These are phyloP conservation scores for Leptobrachium leishanense DNA, from an alignment of 2,113 vertebrate genomes.

Conservation along the genomic window DNA sequence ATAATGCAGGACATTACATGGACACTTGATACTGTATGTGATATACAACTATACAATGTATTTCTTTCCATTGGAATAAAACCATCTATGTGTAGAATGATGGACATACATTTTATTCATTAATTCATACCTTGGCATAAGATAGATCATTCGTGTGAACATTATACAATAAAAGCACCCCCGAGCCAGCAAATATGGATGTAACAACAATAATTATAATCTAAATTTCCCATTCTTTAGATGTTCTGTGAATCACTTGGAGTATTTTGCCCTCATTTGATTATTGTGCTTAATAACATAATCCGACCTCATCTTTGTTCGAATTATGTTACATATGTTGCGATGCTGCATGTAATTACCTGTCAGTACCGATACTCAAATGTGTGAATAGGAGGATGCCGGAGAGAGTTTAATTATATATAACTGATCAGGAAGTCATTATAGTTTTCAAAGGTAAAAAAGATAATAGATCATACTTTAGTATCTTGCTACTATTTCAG, in stretches of 20 bases:
- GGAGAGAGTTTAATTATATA: slow-evolving; percentile 5
- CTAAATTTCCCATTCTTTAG: background rate
- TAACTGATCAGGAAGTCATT: background rate
- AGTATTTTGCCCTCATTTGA: background rate
- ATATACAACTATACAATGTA: too few relatives aligned
- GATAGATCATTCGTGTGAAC: too few relatives aligned
- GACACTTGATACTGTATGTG: too few relatives aligned
- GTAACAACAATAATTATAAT: background rate
- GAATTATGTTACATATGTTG: slow-evolving; percentile 22
- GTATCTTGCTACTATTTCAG: background rate
- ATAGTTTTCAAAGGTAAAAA: background rate
- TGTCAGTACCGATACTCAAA: background rate
- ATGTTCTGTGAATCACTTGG: background rate
- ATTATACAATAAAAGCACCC: too few relatives aligned
- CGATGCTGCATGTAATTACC: slow-evolving; percentile 3
- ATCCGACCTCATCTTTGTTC: slow-evolving; percentile 14
- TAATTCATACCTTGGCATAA: too few relatives aligned
- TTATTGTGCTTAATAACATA: slow-evolving; percentile 5
- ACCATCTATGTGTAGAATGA: too few relatives aligned
- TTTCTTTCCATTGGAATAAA: too few relatives aligned
- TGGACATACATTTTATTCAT: too few relatives aligned
- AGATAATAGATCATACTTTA: background rate
- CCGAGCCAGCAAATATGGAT: background rate
- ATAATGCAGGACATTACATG: too few relatives aligned
- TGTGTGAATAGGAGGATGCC: background rate